Evolutionary conservation across 2,113 vertebrate species (phyloP), one percentile per base, ranked within the genome.

Genomic region (Cathartes aura): DNA sequence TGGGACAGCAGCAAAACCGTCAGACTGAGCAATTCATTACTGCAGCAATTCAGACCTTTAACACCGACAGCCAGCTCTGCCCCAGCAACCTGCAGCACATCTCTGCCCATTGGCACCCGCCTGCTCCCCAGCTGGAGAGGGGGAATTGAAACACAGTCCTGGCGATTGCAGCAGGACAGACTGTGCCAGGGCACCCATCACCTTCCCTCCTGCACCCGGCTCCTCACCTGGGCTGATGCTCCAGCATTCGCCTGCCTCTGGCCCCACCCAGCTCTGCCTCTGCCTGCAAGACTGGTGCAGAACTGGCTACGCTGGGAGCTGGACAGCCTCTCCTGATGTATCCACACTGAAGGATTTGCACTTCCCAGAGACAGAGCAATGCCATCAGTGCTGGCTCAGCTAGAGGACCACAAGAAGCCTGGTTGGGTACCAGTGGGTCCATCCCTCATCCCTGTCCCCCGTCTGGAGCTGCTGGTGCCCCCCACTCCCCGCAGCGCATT

Each of bases 401-500:
- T 26, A 10, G 22, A 63, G 56, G n/a, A 34, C 24, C 36, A 13
- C 1, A 3, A 21, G 63, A 42, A 67, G 72, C 68, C 55, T 29
- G 47, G 30, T 3, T 30, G 53, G 48, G 36, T 30, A 22, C 23
- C 88, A 45, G 15, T 0, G 3, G 20, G 42, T 26, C 38, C 52
- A 8, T 29, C 76, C 45, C 75, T 64, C 14, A 2, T 23, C 48
- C 56, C 60, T 17, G 7, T 48, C 38, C 56, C 64, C 3, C 3
- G 1, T 3, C 43, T 11, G 24, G 45, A 80, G 66, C 40, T 64
- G 48, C 71, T 0, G 8, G 27, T 70, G 71, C 19, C n/a, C 84
- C 29, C n/a, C 24, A 5, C 6, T 15, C 42, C 36, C 42, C 47
- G 1, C 2, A 9, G 23, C 1, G 11, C 0, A 0, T 83, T 58